Base-by-base conservation (phyloP, 1,140 invertebrate genomes). In the Palaemon carinicauda region DNA sequence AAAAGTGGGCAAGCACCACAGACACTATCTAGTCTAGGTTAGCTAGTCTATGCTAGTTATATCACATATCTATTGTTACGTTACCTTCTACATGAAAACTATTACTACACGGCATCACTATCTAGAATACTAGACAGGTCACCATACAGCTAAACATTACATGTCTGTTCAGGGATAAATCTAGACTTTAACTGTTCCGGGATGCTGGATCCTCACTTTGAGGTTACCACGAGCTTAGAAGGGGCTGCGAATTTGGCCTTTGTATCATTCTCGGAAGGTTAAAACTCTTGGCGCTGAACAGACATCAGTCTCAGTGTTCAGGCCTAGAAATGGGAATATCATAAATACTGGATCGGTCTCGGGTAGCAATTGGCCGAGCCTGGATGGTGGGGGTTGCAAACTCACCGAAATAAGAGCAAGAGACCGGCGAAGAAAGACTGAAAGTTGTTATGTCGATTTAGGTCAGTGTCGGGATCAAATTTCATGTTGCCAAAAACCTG, bases 401-500 rank as follows among this genome's bases (percentile, higher is more conserved):
- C 94, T 96, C 96, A 98, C 94, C 97, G 96, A 94, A 98, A 98
- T 90, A 98, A 94, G 90, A 98, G 94, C 93, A 98, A 96, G 91
- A 98, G 94, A 91, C 96, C 95, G 92, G 96, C 95, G 93, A 97
- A 95, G 94, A 98, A 98, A 90, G 96, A 95, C 92, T 97, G 95
- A 94, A 98, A 98, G 94, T 98, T 98, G 95, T 98, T 98, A 94
- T 98, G 97, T 90, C 96, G 94, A 93, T 97, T 98, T 91, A 98
- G 95, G 90, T 96, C 95, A 90, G 95, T 95, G 91, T 95, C 94
- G 90, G 96, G 95, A 92, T 96, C 94, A 92, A 97, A 95, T 92
- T 94, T 94, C 92, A 98, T 96, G 94, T 98, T 98, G 91, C 97
- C 97, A 93, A 97, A 97, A 91, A 97, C 95, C 96, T 97, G 89